Evolutionary conservation across 2,888 invertebrate genomes (phyloP), one percentile per base, ranked within the genome.

Genomic region (Caprella mutica): DNA sequence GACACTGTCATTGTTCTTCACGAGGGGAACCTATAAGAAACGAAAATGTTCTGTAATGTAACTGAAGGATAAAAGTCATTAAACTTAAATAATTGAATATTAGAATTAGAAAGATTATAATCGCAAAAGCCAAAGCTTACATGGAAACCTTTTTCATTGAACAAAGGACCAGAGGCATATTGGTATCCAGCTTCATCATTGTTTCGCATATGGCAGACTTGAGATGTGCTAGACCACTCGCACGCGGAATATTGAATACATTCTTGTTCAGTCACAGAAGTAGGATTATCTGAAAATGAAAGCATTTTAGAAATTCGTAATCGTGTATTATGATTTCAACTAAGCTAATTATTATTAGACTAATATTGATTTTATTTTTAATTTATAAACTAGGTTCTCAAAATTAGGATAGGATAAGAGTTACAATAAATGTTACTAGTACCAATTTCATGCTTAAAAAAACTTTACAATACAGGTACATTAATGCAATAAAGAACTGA

Each of bases 171-270:
- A 21, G 42, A 29, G 8, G 24, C 35, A 6, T 50, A 56, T 24
- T 35, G 8, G 40, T 61, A 61, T 14, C 61, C 57, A 2, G 54
- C 57, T 9, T 17, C 27, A 12, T 9, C 23, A 35, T 51, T 52
- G 40, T 52, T 40, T 17, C 21, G 38, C 58, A 58, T 46, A 48
- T 58, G 61, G 26, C 61, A 61, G 8, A 42, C 27, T 2, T 58
- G 46, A 4, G n/a, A 2, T 5, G 53, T 50, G 1, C 55, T 55
- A 35, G 35, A 21, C 59, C 59, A 59, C 38, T 51, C 33, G 27
- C 61, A 61, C 9, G 61, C 61, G 17, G 51, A 30, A 40, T 61
- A 61, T 19, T 38, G 21, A 26, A 19, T 33, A 40, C 60, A 60
- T 17, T 56, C 53, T 12, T 46, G 50, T 38, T 53, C 53, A 8